A percentile compares a stretch with the other conserved stretches of the same genome.
Evolutionary conservation across 2,113 vertebrate species (phyloP).

Genomic region (Balaeniceps rex): DNA sequence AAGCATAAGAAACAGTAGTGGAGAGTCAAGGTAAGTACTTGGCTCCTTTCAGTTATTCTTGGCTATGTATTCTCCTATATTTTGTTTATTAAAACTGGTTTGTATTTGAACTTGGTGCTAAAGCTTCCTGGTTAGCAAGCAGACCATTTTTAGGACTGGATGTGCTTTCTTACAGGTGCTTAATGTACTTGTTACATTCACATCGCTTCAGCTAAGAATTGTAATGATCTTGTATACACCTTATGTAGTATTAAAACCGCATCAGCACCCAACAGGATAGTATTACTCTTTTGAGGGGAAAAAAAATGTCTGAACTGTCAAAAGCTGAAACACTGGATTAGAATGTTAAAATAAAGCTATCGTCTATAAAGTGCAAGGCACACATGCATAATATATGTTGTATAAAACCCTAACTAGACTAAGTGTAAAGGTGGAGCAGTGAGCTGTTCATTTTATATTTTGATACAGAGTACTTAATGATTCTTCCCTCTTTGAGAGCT

Average conservation of each 20-base stretch:
- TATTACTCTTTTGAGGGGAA: neutral
- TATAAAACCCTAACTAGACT: neutral
- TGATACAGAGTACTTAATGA: neutral
- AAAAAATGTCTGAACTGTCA: neutral
- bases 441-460: neutral
- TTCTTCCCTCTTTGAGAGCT: neutral
- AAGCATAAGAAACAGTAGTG: conserved; percentile 92
- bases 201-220: neutral
- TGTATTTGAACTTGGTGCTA: neutral
- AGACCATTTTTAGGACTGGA: neutral
- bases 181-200: neutral
- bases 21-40: conserved; percentile 89
- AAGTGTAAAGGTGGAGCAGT: neutral
- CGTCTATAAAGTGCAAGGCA: neutral
- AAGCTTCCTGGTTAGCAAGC: neutral
- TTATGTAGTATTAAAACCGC: neutral
- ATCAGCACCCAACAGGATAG: neutral
- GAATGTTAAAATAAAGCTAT: neutral
- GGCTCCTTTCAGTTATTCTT: neutral
- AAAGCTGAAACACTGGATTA: neutral
- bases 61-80: neutral
- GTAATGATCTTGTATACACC: neutral
- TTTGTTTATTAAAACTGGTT: neutral
- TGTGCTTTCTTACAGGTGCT: neutral
- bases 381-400: neutral